These are phyloP conservation scores for Amyelois transitella DNA, from an alignment of 1,140 invertebrate genomes.

Conservation along the genomic window DNA sequence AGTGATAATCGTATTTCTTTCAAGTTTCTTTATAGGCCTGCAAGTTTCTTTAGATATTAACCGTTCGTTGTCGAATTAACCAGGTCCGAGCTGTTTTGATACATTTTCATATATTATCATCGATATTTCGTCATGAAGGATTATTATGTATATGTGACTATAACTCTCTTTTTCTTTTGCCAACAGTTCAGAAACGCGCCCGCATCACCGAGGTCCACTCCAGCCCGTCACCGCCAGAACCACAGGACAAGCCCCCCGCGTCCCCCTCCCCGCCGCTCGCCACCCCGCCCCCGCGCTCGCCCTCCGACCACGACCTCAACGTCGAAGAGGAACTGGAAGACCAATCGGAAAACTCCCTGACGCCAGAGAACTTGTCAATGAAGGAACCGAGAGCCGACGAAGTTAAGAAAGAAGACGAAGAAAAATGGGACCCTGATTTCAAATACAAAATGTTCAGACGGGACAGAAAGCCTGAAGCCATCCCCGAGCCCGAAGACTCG, in stretches of 20 bases:
- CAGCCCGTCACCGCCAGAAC: slow-evolving; percentile 48
- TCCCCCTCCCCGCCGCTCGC: slow-evolving; percentile 37
- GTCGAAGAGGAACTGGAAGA: slow-evolving; percentile 70
- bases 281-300: slow-evolving; percentile 51
- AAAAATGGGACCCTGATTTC: slow-evolving; percentile 55
- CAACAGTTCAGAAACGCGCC: slow-evolving; percentile 62
- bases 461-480: slow-evolving; percentile 31
- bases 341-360: slow-evolving; percentile 61
- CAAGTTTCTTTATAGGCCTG: too few species aligned
- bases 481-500: slow-evolving; percentile 34
- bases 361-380: slow-evolving; percentile 70
- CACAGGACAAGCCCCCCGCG: slow-evolving; percentile 38
- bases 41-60: too few species aligned
- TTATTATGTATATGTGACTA: too few species aligned
- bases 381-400: slow-evolving; percentile 58
- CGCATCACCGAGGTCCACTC: slow-evolving; percentile 61
- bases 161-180: slow-evolving; percentile 34
- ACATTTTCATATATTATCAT: too few species aligned
- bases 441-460: slow-evolving; percentile 55
- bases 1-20: too few species aligned
- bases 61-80: too few species aligned
- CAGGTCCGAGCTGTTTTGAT: too few species aligned
- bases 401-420: slow-evolving; percentile 64
- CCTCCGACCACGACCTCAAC: slow-evolving; percentile 69
- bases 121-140: too few species aligned